Evolutionary conservation across 2,888 invertebrate genomes (phyloP), one percentile per base, ranked within the genome.

Genomic region (Eristalis intricaria): DNA sequence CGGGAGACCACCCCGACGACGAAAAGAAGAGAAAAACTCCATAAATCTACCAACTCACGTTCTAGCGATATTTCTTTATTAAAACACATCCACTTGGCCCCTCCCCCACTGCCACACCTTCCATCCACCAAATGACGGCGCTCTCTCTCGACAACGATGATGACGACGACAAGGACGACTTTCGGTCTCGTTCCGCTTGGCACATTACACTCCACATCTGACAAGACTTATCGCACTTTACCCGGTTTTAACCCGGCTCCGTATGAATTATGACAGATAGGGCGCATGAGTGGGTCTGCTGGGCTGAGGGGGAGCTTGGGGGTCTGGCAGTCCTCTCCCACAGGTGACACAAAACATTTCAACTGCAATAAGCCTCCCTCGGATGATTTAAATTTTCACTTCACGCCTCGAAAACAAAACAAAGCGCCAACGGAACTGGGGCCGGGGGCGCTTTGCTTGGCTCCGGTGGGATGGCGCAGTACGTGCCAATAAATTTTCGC

Each of bases 401-500:
- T 88, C 84, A 88, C 88, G 88, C 77, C 80, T 68, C 22, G 70
- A 65, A 79, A 75, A 79, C 61, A 79, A 84, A 84, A 74, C 32
- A 26, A 66, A 66, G 43, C 60, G 8, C 29, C 69, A 68, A 58
- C 76, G 58, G 75, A 23, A 50, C 19, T 2, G n/a, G n/a, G 13
- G 40, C 32, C 43, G 35, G 76, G 76, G 80, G 85, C 89, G 88
- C 70, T 81, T 81, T 81, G 80, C 80, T 82, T 85, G 89, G 85
- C 63, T 89, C 66, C 73, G 65, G 73, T n/a, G 35, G 60, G 66
- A 22, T 23, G 61, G 40, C 40, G 64, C 66, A 50, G 66, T 89
- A 91, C 91, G 90, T 91, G 91, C 89, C 90, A 90, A 90, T 90
- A 91, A 93, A 91, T 91, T 91, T 92, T 91, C 91, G 91, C 93